Conservation (phyloP, 2,113 vertebrate genomes). For the Euleptes europaea region DNA sequence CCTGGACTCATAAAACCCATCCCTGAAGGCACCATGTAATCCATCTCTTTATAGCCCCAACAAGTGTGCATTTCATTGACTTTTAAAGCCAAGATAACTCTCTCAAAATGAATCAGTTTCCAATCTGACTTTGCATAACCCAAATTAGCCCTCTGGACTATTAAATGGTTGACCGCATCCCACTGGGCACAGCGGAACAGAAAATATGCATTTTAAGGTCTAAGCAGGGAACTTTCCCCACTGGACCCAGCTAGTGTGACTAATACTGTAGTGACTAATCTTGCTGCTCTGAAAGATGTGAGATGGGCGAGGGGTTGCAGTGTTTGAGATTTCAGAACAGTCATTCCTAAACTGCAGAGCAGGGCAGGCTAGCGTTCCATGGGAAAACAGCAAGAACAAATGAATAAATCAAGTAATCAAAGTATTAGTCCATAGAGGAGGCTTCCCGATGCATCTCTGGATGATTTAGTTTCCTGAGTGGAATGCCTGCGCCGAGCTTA, state of each 20-base stretch:
- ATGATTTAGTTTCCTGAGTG: no score
- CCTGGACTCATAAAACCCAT: not conserved
- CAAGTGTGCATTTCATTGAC: not conserved
- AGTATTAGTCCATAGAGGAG: not conserved
- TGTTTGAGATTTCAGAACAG: not conserved
- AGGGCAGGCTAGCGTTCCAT: not conserved
- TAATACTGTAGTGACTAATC: not conserved
- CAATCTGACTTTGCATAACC: not conserved
- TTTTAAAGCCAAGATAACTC: conserved; percentile 19
- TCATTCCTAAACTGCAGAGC: not conserved
- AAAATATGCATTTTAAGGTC: conserved; percentile 15
- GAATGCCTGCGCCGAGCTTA: no score
- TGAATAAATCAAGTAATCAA: not conserved
- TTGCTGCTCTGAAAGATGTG: not conserved
- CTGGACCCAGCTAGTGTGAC: conserved; percentile 32
- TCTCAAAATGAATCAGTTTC: conserved; percentile 17
- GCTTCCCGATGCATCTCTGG: not conserved
- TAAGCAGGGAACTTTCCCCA: conserved; percentile 29
- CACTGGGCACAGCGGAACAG: conserved; percentile 32
- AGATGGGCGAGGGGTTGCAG: not conserved
- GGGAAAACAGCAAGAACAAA: not conserved
- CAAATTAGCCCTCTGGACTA: conserved; percentile 38
- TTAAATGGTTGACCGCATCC: conserved; percentile 38
- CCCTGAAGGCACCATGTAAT: not conserved
- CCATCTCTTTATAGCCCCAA: not conserved